Base-by-base conservation (phyloP, 2,888 invertebrate species). In the Sycophila texana region DNA sequence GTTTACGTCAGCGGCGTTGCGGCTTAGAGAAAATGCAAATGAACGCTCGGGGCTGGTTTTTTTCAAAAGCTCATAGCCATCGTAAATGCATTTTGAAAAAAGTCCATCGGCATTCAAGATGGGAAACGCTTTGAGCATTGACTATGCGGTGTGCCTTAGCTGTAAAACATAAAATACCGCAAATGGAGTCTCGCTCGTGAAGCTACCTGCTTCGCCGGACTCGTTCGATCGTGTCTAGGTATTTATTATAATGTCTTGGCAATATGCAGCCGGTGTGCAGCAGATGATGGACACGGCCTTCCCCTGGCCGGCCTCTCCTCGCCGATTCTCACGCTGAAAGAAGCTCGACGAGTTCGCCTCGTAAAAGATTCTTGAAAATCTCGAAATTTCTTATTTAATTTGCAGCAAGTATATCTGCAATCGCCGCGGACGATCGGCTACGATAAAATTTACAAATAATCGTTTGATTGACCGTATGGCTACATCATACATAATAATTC, bases 141-240 rank as follows among this genome's bases (percentile, higher is more conserved):
- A 10, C 13, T 20, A 18, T 57, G 5, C 60, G 16, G 14, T 20
- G 14, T 20, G 13, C 14, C 60, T 22, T 22, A 22, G 60, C 60
- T 60, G 26, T 14, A 60, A 22, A 60, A 60, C 22, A 22, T 22
- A 22, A 60, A 60, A 60, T 60, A 60, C 60, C 60, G 60, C 60
- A 60, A 60, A 60, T 60, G 22, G 60, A 39, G 14, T 14, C 60
- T 60, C 60, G 14, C 14, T 26, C 22, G 60, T 22, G 22, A 20
- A 7, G 60, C 60, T 13, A 20, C 14, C 26, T 22, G 22, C 26
- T 22, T 22, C 14, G 14, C 4, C 26, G 60, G 22, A 22, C 60
- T 60, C 60, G 60, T n/a, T 13, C 53, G 53, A 13, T 0, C 53
- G 53, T 53, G 53, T 53, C 53, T 53, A 53, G 53, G 53, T 53